A percentile compares a stretch with the other conserved stretches of the same genome.
Evolutionary conservation across 2,113 vertebrate genomes (phyloP).

Genomic region (Ahaetulla prasina): DNA sequence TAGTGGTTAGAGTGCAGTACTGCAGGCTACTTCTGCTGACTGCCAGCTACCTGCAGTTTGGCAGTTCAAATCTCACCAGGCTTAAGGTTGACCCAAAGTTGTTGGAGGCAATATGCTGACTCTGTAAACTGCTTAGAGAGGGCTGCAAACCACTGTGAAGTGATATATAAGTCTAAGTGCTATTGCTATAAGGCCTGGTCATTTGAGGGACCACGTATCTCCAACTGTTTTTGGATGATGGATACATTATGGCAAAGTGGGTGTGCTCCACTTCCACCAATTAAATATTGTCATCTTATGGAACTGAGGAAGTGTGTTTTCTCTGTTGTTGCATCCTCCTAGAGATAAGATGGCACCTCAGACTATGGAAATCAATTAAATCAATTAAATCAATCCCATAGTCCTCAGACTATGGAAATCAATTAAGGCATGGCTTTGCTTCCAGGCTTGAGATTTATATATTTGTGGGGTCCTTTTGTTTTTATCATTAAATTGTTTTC

Average conservation of each 20-base stretch:
- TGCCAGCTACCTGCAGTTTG: too few relatives aligned
- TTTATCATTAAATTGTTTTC: background rate
- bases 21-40: too few relatives aligned
- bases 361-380: background rate
- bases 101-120: too few relatives aligned
- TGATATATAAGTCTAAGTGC: too few relatives aligned
- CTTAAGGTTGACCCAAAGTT: too few relatives aligned
- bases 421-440: background rate
- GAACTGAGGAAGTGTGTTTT: background rate
- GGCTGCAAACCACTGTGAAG: too few relatives aligned
- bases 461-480: background rate
- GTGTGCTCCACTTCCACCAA: background rate
- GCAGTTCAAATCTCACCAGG: too few relatives aligned
- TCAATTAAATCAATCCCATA: too few relatives aligned
- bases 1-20: too few relatives aligned
- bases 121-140: too few relatives aligned
- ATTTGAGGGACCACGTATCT: background rate
- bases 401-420: background rate
- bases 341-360: background rate
- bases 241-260: background rate
- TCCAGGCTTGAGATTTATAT: background rate
- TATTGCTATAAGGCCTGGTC: background rate
- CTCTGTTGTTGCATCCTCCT: background rate
- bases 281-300: background rate
- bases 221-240: background rate